Base-by-base conservation (phyloP, 1,140 invertebrate species). In the Drosophila paulistorum region DNA sequence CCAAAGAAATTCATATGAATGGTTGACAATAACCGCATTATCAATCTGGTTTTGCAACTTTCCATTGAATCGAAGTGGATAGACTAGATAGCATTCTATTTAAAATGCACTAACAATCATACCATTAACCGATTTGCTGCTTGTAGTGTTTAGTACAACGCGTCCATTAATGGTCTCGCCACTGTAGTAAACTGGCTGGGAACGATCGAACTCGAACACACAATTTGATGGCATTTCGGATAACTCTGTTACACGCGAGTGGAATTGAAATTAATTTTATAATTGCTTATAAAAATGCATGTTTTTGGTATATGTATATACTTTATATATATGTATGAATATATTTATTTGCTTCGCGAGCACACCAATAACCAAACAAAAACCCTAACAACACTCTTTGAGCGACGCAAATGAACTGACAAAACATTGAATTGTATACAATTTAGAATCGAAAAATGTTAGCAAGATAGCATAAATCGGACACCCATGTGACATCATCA, bases 101-200 rank as follows among this genome's bases (percentile, higher is more conserved):
- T 37, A 20, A 37, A 10, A 17, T 39, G 23, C 30, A 23, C 0
- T 26, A 26, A 26, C 23, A 26, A 26, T 23, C 60, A 74, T 75
- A 81, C 80, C 80, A 72, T 74, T 77, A 7, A 83, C 76, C 7
- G 64, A 68, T 58, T 84, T 84, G 45, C 64, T 72, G 66, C 66
- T 76, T 4, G 57, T 60, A n/a, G 78, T 84, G 7, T 14, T 68
- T 14, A 84, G 42, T 14, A 45, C 10, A 64, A 84, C 57, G 13
- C 78, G 79, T 7, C 81, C 81, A 70, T 84, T 84, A 11, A 84
- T 69, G 30, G 71, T 71, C 39, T 84, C 81, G 14, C 81, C 81
- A 37, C 81, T 84, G 14, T 81, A 84, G 48, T 81, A 84, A 59
- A 84, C 65, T 37, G 75, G 75, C 11, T 69, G 20, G 7, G 69